Evolutionary conservation across 2,113 vertebrate genomes (phyloP), one percentile per base, ranked within the genome.

Genomic region (Scophthalmus maximus): DNA sequence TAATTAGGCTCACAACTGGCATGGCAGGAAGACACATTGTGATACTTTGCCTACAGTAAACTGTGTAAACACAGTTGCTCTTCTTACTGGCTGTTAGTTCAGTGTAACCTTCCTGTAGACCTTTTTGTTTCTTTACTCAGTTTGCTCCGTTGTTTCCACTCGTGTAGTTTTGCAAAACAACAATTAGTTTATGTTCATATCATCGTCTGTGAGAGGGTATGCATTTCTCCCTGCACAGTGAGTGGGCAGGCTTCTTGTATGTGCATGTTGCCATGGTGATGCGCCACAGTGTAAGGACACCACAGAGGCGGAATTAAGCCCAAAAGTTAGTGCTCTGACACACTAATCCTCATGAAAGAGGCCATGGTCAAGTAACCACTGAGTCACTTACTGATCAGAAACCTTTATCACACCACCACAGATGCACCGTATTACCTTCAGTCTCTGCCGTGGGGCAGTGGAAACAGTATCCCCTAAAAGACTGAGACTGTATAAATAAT

Each of bases 1-100:
- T 68, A 68, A 60, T 61, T 46, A 53, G 36, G 8, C 40, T 46
- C 8, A 34, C 55, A 12, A 10, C 26, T 47, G 40, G 36, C 6
- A 15, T 10, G 17, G 34, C 50, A 55, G 30, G 6, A 34, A 72
- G 27, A 73, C 3, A 36, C 22, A 76, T 52, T 27, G 29, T 22
- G 27, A 52, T 11, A 52, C 18, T 34, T 60, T 75, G 17, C 63
- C 20, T 40, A 8, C 5, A 30, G n/a, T n/a, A n/a, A n/a, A n/a
- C n/a, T n/a, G n/a, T n/a, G n/a, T n/a, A 36, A 74, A 68, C 26
- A 58, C n/a, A n/a, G n/a, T n/a, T n/a, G 3, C 30, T 15, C 18
- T 15, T 14, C 17, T 34, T 22, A 1, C 29, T 47, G 26, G 36
- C 15, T 55, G 5, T 26, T 55, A 25, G 20, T 46, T 34, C 18